A percentile compares a stretch with the other conserved stretches of the same genome.
phyloP scores from a whole-genome alignment of 2,113 vertebrate genomes.

The Anthoscopus minutus region DNA sequence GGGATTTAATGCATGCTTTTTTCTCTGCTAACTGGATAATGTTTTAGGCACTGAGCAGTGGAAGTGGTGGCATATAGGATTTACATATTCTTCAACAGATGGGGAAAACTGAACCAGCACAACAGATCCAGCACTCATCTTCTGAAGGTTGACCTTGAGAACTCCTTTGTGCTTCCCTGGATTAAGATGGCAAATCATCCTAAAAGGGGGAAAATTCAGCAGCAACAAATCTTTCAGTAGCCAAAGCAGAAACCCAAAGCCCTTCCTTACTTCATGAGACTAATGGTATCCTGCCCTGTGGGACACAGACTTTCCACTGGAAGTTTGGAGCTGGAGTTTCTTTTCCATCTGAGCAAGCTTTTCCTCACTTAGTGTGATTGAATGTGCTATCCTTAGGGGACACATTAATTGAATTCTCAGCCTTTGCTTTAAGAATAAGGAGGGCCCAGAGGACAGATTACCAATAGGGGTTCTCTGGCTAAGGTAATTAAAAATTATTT shows the following conservation, averaged over 20 bases:
- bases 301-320: neutral
- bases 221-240: neutral
- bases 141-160: neutral
- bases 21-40: neutral
- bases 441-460: slow-evolving; percentile 20
- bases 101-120: neutral
- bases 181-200: neutral
- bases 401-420: slow-evolving; percentile 59
- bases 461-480: neutral
- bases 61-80: neutral
- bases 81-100: neutral
- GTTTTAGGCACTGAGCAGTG: neutral
- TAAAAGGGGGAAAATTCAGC: neutral
- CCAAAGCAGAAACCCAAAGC: neutral
- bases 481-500: slow-evolving; percentile 47
- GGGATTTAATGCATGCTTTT: neutral
- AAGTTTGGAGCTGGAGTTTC: neutral
- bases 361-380: neutral
- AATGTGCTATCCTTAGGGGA: neutral
- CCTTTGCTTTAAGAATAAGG: neutral
- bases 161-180: neutral
- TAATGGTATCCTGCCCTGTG: neutral
- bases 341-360: neutral
- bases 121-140: neutral
- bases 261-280: neutral